Percentiles rank a stretch among this genome's conserved stretches.
Evolutionary conservation across 2,797 vertebrate genomes (phyloP).

Genomic region (Ctenochaetus hawaiiensis): DNA sequence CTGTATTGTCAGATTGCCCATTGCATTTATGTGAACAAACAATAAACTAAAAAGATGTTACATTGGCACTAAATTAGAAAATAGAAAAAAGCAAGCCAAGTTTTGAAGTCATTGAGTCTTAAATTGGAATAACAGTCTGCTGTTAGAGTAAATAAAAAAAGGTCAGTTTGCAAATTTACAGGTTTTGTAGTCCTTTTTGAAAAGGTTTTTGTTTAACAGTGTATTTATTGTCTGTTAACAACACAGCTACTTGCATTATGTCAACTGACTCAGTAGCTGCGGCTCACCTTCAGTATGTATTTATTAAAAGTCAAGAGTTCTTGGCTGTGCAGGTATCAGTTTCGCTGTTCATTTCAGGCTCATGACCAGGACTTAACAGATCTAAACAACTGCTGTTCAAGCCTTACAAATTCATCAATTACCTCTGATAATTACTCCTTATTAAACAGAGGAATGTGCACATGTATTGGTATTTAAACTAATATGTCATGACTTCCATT

Average conservation of each 20-base stretch:
- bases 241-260: slow-evolving; percentile 24
- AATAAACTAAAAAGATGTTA: neutral
- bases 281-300: slow-evolving; percentile 4
- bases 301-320: neutral
- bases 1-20: too few relatives aligned
- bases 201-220: slow-evolving; percentile 65
- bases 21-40: neutral
- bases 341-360: slow-evolving; percentile 30
- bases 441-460: slow-evolving; percentile 37
- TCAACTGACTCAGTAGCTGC: slow-evolving; percentile 8
- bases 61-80: neutral
- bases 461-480: slow-evolving; percentile 32
- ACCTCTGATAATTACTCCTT: slow-evolving; percentile 22
- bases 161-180: slow-evolving; percentile 54
- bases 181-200: slow-evolving; percentile 64
- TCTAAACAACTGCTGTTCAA: slow-evolving; percentile 20
- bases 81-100: too few relatives aligned
- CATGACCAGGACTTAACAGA: slow-evolving; percentile 1
- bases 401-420: slow-evolving; percentile 3
- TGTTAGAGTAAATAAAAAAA: slow-evolving; percentile 24
- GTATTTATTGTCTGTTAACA: slow-evolving; percentile 41
- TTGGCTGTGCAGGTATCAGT: slow-evolving; percentile 3
- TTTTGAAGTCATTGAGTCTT: neutral
- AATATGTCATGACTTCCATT: slow-evolving; percentile 39
- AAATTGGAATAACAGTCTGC: neutral